These are phyloP conservation scores for Glaucopsyche alexis DNA, from an alignment of 2,888 invertebrate species.

Conservation along the genomic window DNA sequence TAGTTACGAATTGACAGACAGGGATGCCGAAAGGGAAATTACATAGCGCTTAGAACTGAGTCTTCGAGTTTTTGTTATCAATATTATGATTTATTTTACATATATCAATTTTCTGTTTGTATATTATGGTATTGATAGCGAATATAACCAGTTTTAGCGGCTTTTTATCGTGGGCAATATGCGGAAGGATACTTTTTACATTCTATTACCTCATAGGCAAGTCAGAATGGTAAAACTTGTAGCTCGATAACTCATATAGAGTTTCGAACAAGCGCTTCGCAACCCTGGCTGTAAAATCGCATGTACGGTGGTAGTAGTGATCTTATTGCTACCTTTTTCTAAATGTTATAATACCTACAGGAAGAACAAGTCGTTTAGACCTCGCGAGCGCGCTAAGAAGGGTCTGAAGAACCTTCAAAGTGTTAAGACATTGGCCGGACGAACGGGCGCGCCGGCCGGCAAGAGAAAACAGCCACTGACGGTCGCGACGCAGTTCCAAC, in stretches of 20 bases:
- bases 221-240: neutral
- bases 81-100: neutral
- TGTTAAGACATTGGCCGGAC: constrained; percentile 93
- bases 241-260: no score
- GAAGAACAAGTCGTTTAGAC: constrained; percentile 95
- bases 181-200: neutral
- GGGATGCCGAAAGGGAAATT: neutral
- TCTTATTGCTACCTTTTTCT: neutral
- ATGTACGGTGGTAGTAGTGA: constrained; percentile 14
- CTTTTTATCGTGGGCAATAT: neutral
- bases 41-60: neutral
- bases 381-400: constrained; percentile 91
- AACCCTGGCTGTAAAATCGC: constrained; percentile 20
- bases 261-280: neutral
- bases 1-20: neutral
- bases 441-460: constrained; percentile 82
- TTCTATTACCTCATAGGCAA: neutral
- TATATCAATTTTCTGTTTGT: neutral
- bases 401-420: constrained; percentile 94
- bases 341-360: constrained; percentile 64
- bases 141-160: neutral
- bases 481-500: constrained; percentile 96
- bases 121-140: neutral
- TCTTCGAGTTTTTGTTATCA: neutral
- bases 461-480: constrained; percentile 93